Percentiles rank a stretch among this genome's conserved stretches.
phyloP scores from a whole-genome alignment of 1,140 invertebrate genomes.

The Cylas formicarius region DNA sequence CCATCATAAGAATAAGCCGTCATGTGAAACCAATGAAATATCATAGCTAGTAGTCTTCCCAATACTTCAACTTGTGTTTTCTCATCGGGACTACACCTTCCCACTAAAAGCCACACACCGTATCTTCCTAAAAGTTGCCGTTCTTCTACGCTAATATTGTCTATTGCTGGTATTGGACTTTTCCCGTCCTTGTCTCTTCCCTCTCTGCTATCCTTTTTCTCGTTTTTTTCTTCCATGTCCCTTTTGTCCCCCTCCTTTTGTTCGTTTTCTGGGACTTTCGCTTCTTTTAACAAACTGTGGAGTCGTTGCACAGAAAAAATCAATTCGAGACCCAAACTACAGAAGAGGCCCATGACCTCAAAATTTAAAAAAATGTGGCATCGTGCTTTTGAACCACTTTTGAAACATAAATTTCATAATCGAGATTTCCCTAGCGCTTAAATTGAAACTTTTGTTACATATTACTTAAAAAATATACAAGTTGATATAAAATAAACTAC shows the following conservation, averaged over 20 bases:
- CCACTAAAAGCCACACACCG: constrained; percentile 94
- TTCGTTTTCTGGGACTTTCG: constrained; percentile 64
- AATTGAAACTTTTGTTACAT: too few relatives aligned
- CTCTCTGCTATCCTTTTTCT: constrained; percentile 50
- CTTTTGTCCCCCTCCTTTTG: constrained; percentile 28
- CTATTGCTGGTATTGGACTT: constrained; percentile 39
- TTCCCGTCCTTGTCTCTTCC: constrained; percentile 32
- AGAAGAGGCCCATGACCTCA: too few relatives aligned
- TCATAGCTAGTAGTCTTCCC: constrained; percentile 85
- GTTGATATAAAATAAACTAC: neutral
- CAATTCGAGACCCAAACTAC: too few relatives aligned
- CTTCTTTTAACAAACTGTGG: constrained; percentile 70
- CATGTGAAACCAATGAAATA: constrained; percentile 99
- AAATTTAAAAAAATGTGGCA: too few relatives aligned
- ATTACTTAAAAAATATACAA: too few relatives aligned
- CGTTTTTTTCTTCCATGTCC: constrained; percentile 56
- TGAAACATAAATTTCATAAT: too few relatives aligned
- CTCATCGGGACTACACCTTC: constrained; percentile 80
- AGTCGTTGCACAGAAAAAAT: too few relatives aligned
- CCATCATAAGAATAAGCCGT: constrained; percentile 94
- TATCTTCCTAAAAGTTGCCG: constrained; percentile 87
- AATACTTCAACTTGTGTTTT: constrained; percentile 82
- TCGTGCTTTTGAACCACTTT: too few relatives aligned
- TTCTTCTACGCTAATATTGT: constrained; percentile 66
- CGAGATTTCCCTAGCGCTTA: too few relatives aligned